Evolutionary conservation across 2,113 vertebrate genomes (phyloP), one percentile per base, ranked within the genome.

Genomic region (Rhea pennata): DNA sequence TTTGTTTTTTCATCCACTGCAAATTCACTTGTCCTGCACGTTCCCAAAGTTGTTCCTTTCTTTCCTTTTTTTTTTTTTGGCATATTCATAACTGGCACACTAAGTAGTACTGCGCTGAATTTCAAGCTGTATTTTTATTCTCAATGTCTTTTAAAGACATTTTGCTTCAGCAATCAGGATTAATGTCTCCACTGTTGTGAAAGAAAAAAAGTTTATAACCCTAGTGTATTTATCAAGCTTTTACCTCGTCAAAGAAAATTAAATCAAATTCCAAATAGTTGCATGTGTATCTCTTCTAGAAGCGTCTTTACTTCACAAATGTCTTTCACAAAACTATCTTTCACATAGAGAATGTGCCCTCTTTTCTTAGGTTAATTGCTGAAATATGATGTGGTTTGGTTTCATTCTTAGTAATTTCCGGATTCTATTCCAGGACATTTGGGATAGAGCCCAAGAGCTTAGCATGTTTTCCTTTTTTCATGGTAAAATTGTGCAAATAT

Each of bases 401-500:
- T 98, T 97, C 98, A 98, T 98, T 98, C 98, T 98, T 98, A 98
- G 98, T 98, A 98, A 98, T 98, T 98, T 98, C 98, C 93, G 2
- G 97, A 98, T 98, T 98, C 98, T 98, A 98, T 98, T 98, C 98
- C 98, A 98, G 98, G 98, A 98, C 98, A 98, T 98, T 98, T 98
- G 98, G 98, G 98, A 98, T 96, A 97, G 97, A 98, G 98, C 98
- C 98, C 98, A 98, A 98, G 98, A 98, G 98, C 98, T 98, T 98
- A 98, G 98, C 98, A 98, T 98, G 98, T 98, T 98, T 98, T 98
- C 97, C 98, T 97, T 98, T 98, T 98, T 98, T 98, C 98, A 98
- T 98, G 98, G 98, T 98, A 98, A 98, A 98, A 98, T 98, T 98
- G 98, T 98, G 98, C 98, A 98, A 98, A 98, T 98, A 98, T 98